Evolutionary conservation across 2,888 invertebrate genomes (phyloP), one percentile per base, ranked within the genome.

Genomic region (Glaucopsyche alexis): DNA sequence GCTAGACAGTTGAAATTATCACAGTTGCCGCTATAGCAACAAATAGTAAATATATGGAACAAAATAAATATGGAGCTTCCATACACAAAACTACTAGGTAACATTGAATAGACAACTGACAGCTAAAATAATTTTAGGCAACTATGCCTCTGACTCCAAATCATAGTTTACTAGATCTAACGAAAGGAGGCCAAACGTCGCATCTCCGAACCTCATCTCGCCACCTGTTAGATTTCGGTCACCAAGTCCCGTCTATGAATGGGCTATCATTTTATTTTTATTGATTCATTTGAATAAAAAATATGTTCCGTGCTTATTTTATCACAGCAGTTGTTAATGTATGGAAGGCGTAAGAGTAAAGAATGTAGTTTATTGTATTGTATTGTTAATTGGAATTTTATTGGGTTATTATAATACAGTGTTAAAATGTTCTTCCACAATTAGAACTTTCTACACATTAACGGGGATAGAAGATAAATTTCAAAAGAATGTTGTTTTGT

Each of bases 151-250:
- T 13, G 60, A 29, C 9, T 47, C 47, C 47, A 29, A 19, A 60
- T 7, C 9, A 11, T 60, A 13, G 13, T 7, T 47, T 8, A 3
- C 7, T 52, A 45, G 42, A 16, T 72, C 79, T 76, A 74, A 74
- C 74, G 75, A 76, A 80, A 79, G 78, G 79, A 77, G 80, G 79
- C 80, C 81, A 79, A 81, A 81, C 82, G 83, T 78, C 75, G 13
- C 29, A 82, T 83, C 85, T 81, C 45, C 55, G 66, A 74, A 85
- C 85, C 83, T 81, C 76, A 85, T 83, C 85, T 78, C 81, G 47
- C 75, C 72, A 81, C 80, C 80, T 82, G 82, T 79, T 45, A 29
- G 64, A 69, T 40, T 72, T 14, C 52, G 47, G 50, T 9, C 47
- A 47, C 45, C 69, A 71, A 19, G 14, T 14, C 9, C 19, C 19